phyloP scores from a whole-genome alignment of 2,113 vertebrate species.

The Phrynosoma blainvillii region DNA sequence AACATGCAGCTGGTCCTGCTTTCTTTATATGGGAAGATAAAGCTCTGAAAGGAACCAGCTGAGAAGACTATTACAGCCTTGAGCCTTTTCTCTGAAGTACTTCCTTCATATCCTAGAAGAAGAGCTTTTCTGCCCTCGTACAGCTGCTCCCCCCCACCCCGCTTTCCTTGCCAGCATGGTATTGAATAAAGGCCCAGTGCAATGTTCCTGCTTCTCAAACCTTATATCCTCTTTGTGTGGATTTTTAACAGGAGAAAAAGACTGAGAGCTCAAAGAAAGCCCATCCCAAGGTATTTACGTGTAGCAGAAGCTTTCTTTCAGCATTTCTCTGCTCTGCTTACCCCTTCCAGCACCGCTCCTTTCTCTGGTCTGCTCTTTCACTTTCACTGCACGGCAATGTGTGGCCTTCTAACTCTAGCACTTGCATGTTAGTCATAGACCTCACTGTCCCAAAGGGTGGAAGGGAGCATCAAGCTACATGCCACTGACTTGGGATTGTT shows the following conservation, averaged over 20 bases:
- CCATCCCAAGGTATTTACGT: conserved; percentile 89
- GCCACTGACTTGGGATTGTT: neutral
- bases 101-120: neutral
- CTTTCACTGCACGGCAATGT: conserved; percentile 47
- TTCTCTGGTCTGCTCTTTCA: conserved; percentile 49
- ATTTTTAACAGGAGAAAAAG: conserved; percentile 91
- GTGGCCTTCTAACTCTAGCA: conserved; percentile 56
- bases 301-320: conserved; percentile 45
- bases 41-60: neutral
- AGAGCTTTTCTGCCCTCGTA: neutral
- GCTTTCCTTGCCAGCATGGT: conserved; percentile 10
- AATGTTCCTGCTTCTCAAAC: conserved; percentile 29
- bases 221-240: conserved; percentile 76
- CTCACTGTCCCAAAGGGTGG: conserved; percentile 15
- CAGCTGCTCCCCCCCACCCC: neutral
- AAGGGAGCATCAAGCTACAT: neutral
- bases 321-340: conserved; percentile 52
- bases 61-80: neutral
- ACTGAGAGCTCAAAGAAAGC: conserved; percentile 87
- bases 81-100: fast-evolving
- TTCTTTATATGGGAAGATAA: fast-evolving
- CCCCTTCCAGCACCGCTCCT: conserved; percentile 25
- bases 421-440: conserved; percentile 58
- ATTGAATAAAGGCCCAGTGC: neutral
- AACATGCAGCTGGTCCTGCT: neutral